phyloP scores from a whole-genome alignment of 2,113 vertebrate genomes.

The Takifugu flavidus region DNA sequence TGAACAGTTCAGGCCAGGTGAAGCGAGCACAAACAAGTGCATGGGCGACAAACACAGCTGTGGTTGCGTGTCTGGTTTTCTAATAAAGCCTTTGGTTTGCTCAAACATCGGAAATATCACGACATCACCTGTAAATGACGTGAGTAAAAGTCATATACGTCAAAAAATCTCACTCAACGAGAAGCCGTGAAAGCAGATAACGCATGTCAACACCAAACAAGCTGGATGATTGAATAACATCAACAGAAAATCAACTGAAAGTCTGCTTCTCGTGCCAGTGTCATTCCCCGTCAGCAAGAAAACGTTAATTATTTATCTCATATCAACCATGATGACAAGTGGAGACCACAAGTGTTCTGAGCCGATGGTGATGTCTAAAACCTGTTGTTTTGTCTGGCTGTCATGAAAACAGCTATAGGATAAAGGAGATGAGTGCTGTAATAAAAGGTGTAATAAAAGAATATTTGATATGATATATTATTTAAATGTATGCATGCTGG shows the following conservation, averaged over 20 bases:
- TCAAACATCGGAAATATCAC: no score
- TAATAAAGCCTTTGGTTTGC: no score
- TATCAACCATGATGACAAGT: neutral
- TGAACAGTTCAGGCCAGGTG: conserved; percentile 9
- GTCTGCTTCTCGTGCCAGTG: neutral
- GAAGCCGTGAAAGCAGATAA: neutral
- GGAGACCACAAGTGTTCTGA: neutral
- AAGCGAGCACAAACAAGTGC: conserved; percentile 7
- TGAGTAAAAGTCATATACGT: no score
- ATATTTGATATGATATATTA: neutral
- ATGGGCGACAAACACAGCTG: conserved; percentile 30
- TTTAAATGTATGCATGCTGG: neutral
- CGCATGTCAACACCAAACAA: neutral
- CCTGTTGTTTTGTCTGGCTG: conserved; percentile 26
- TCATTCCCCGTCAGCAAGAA: neutral
- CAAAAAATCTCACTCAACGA: neutral
- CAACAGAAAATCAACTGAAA: neutral
- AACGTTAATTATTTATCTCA: neutral
- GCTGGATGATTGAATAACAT: neutral
- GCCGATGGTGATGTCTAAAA: conserved; percentile 22
- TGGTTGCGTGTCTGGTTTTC: conserved; percentile 13
- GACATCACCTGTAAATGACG: no score
- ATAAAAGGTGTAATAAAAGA: no score
- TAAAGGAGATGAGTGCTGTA: no score
- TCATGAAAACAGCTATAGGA: neutral